Base-by-base conservation (phyloP, 1,140 invertebrate species). In the Caenorhabditis brenneri region DNA sequence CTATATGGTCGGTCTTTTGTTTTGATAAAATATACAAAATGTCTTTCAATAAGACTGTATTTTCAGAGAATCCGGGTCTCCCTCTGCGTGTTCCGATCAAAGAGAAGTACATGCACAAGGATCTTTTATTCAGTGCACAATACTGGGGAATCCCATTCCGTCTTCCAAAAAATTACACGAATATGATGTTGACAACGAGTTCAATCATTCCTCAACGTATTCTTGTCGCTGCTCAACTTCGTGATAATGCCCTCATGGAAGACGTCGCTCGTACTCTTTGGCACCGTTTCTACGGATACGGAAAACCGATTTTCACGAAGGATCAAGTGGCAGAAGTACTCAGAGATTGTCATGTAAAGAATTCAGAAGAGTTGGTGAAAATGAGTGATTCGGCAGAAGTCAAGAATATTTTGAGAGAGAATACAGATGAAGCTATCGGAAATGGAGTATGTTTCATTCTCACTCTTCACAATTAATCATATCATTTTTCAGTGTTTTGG, bases 321-420 rank as follows among this genome's bases (percentile, higher is more conserved):
- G 27, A 22, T 24, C 33, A 74, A 42, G 65, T 74, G 19, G 65
- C 65, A 10, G 65, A 74, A 74, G 65, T 74, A 12, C n/a, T 74
- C 2, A 42, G 65, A 74, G 65, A 74, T 46, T 42, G 42, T 33
- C 65, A 74, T 74, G 65, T 74, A 31, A 74, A 74, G 29, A 31
- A 74, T 42, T 24, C n/a, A 22, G 65, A 74, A 19, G 65, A 74
- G 22, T 42, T 74, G 65, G 1, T 74, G 22, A 42, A 27, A 36
- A 74, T 74, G 65, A 74, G 65, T 24, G 65, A 74, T 74, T 74
- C 65, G 24, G 65, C 33, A 24, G 65, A 74, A 46, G 65, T 74
- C 36, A 74, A 74, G 36, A 74, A 39, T 19, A 74, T 74, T 42
- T 42, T 74, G 10, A 74, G 36, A 74, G 65, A 74, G 36, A 74